These are phyloP conservation scores for Ranitomeya imitator DNA, from an alignment of 2,113 vertebrate genomes.

Conservation along the genomic window DNA sequence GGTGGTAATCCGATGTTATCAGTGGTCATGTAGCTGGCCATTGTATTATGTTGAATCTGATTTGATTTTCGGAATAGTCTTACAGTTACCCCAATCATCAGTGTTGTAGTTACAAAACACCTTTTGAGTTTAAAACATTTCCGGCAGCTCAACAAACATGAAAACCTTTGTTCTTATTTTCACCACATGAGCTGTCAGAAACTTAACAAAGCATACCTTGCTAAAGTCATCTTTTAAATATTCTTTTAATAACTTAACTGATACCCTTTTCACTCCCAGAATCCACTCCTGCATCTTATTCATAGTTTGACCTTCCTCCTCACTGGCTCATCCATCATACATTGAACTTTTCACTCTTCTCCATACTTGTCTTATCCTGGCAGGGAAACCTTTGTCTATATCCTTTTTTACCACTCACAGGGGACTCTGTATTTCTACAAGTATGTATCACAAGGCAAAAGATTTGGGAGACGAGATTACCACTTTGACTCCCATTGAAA, in stretches of 20 bases:
- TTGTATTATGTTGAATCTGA: constrained; percentile 12
- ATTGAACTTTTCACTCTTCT: constrained; percentile 88
- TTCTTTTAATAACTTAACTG: constrained; percentile 65
- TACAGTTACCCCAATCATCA: constrained; percentile 31
- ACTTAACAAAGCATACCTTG: constrained; percentile 51
- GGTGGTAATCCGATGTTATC: background rate
- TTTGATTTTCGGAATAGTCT: constrained; percentile 17
- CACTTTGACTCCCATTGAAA: constrained; percentile 80
- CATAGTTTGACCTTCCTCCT: constrained; percentile 87
- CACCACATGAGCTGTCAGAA: constrained; percentile 53
- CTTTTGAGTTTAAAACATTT: constrained; percentile 44
- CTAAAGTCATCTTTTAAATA: constrained; percentile 54
- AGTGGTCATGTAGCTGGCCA: background rate
- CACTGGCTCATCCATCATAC: constrained; percentile 89
- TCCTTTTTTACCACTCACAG: constrained; percentile 76
- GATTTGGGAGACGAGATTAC: constrained; percentile 68
- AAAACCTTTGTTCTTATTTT: constrained; percentile 55
- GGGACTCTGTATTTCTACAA: constrained; percentile 68
- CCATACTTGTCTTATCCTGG: constrained; percentile 74
- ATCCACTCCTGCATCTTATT: constrained; percentile 82
- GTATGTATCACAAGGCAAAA: constrained; percentile 57
- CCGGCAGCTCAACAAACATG: constrained; percentile 51
- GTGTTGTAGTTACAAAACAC: constrained; percentile 42
- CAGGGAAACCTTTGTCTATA: constrained; percentile 85
- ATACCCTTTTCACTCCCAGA: constrained; percentile 66